Percentiles rank a stretch among this genome's conserved stretches.
These are phyloP conservation scores for Phania funesta DNA, from an alignment of 2,888 invertebrate species.

Conservation along the genomic window DNA sequence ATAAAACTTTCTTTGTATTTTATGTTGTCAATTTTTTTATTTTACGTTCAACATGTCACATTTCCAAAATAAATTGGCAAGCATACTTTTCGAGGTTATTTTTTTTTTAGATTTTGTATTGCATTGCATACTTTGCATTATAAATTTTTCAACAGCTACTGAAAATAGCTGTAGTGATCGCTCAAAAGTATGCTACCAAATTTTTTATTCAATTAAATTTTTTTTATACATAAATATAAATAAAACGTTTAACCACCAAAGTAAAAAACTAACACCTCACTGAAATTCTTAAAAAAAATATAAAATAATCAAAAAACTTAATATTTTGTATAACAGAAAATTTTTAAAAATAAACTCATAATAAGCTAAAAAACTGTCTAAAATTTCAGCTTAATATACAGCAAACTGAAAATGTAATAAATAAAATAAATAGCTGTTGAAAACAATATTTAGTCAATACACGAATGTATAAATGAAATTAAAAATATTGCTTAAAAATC, in stretches of 20 bases:
- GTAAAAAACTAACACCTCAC: slow-evolving; percentile 73
- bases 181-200: too few relatives aligned
- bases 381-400: slow-evolving; percentile 29
- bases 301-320: slow-evolving; percentile 34
- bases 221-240: background rate
- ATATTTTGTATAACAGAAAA: slow-evolving; percentile 6
- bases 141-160: too few relatives aligned
- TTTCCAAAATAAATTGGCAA: too few relatives aligned
- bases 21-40: too few relatives aligned
- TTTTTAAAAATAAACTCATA: slow-evolving; percentile 28
- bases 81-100: too few relatives aligned
- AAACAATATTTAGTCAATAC: slow-evolving; percentile 35
- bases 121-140: too few relatives aligned
- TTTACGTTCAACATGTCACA: too few relatives aligned
- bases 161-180: background rate
- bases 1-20: too few relatives aligned
- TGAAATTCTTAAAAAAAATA: slow-evolving; percentile 76
- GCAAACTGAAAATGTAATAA: slow-evolving; percentile 47
- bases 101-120: too few relatives aligned
- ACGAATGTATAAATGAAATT: slow-evolving; percentile 20
- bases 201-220: background rate
- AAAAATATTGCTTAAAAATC: background rate
- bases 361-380: slow-evolving; percentile 24
- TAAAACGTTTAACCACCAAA: slow-evolving; percentile 33
- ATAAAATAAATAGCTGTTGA: slow-evolving; percentile 67